Evolutionary conservation across 2,113 vertebrate genomes (phyloP).

Genomic region (Pogona vitticeps): DNA sequence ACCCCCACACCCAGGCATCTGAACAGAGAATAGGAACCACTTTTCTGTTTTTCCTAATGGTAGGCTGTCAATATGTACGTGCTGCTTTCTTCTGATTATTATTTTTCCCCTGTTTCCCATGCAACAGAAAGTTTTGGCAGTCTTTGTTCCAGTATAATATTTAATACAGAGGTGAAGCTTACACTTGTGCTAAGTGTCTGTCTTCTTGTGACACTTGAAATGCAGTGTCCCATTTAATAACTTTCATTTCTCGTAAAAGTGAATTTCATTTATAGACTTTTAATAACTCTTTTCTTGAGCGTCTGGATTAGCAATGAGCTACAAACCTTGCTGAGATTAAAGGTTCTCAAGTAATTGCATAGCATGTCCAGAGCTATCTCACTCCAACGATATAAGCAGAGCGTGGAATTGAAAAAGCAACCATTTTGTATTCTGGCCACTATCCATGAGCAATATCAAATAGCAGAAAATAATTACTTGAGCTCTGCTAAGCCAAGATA

Average conservation of each 20-base stretch:
- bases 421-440: constrained; percentile 23
- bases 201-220: background rate
- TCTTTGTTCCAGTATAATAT: too few species aligned
- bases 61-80: too few species aligned
- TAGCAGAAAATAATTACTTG: background rate
- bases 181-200: background rate
- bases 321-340: constrained; percentile 10
- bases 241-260: background rate
- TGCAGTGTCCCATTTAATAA: background rate
- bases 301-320: background rate
- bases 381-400: constrained; percentile 7
- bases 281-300: background rate
- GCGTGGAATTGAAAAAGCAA: constrained; percentile 24
- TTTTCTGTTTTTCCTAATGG: too few species aligned
- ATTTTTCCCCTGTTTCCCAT: too few species aligned
- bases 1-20: too few species aligned
- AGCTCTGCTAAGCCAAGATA: background rate
- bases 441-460: background rate
- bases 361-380: constrained; percentile 21
- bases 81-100: too few species aligned
- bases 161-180: background rate
- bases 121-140: too few species aligned
- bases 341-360: constrained; percentile 28
- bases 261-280: constrained; percentile 10
- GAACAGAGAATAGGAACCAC: too few species aligned